A percentile compares a stretch with the other conserved stretches of the same genome.
phyloP scores from a whole-genome alignment of 2,113 vertebrate genomes.

The Dicrurus megarhynchus region DNA sequence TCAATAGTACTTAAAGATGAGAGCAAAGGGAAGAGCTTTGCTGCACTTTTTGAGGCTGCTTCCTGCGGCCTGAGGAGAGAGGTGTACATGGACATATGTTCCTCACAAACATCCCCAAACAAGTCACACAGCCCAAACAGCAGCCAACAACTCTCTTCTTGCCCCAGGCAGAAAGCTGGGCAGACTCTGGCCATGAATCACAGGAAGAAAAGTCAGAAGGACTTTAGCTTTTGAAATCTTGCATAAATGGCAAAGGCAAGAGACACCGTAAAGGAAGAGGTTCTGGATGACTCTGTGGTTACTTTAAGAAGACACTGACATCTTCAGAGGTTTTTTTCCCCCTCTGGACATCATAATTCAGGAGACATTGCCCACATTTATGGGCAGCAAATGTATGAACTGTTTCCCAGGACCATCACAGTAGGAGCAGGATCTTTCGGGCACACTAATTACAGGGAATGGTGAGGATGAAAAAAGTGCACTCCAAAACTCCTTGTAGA shows the following conservation, averaged over 20 bases:
- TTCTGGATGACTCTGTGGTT: not conserved
- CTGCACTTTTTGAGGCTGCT: not conserved
- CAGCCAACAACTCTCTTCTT: not conserved
- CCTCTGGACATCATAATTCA: not conserved
- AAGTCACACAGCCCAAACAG: not conserved
- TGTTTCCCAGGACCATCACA: not conserved
- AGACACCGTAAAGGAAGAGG: not conserved
- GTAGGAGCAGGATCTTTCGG: not conserved
- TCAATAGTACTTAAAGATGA: not conserved
- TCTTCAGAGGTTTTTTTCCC: not conserved
- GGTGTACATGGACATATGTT: fast-evolving
- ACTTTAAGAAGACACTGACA: not conserved
- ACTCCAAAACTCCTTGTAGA: not conserved
- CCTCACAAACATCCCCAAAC: not conserved
- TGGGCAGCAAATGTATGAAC: not conserved
- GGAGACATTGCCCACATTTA: not conserved
- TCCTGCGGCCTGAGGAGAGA: not conserved
- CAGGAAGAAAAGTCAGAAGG: not conserved
- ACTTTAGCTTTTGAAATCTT: not conserved
- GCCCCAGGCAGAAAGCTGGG: not conserved
- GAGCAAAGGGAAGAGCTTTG: not conserved
- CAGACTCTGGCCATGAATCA: not conserved
- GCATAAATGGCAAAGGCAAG: not conserved
- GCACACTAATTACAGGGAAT: not conserved
- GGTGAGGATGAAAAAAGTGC: not conserved